phyloP scores from a whole-genome alignment of 2,797 vertebrate species.

The Acrossocheilus fasciatus region DNA sequence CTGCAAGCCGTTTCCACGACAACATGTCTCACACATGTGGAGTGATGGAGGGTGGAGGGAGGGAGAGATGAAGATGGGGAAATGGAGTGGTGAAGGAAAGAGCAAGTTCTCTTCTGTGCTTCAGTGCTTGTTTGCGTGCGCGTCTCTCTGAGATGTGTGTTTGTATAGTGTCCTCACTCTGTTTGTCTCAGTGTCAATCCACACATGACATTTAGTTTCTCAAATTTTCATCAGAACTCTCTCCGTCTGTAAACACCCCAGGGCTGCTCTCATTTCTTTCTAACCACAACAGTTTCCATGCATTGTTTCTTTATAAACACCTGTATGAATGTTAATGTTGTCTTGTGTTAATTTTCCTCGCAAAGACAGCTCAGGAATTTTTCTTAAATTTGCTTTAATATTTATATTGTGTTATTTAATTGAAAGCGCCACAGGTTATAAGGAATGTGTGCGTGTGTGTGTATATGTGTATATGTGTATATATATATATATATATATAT shows the following conservation, averaged over 20 bases:
- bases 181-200: slow-evolving; percentile 28
- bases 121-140: slow-evolving; percentile 13
- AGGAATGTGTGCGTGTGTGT: background rate
- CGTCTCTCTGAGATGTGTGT: slow-evolving; percentile 15
- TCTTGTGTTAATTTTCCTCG: background rate
- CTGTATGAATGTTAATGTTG: slow-evolving; percentile 11
- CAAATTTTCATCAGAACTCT: slow-evolving; percentile 21
- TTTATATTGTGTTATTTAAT: background rate
- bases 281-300: slow-evolving; percentile 18
- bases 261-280: slow-evolving; percentile 12
- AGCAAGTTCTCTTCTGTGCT: slow-evolving; percentile 6
- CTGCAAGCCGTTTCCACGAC: slow-evolving; percentile 80
- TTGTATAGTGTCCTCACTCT: slow-evolving; percentile 35
- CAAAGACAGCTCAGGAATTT: background rate
- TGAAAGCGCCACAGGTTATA: background rate
- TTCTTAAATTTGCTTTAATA: background rate
- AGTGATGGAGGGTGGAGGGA: slow-evolving; percentile 60
- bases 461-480: no score
- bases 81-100: slow-evolving; percentile 28
- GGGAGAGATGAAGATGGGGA: slow-evolving; percentile 31
- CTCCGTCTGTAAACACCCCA: slow-evolving; percentile 6
- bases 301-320: slow-evolving; percentile 24
- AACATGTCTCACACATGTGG: slow-evolving; percentile 72
- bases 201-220: slow-evolving; percentile 38
- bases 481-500: no score